phyloP scores from a whole-genome alignment of 2,888 invertebrate genomes.

The Stenolophus ochropezus region DNA sequence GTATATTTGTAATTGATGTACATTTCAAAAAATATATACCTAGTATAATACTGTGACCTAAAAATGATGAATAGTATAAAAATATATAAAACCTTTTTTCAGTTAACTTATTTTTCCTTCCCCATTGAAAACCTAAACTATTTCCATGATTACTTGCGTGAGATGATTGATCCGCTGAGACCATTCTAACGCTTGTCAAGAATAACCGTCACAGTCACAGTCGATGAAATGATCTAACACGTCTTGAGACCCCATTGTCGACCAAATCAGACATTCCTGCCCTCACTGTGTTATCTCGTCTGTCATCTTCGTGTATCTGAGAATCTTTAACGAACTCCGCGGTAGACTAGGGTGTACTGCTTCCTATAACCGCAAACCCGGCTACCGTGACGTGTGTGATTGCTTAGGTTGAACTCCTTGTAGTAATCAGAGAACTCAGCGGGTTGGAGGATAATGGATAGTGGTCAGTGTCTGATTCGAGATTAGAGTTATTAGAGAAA shows the following conservation, averaged over 20 bases:
- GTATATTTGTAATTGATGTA: too few relatives aligned
- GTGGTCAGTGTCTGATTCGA: not conserved
- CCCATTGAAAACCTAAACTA: too few relatives aligned
- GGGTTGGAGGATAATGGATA: not conserved
- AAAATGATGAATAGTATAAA: too few relatives aligned
- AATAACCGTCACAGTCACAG: too few relatives aligned
- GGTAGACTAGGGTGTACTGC: slow-evolving; percentile 29
- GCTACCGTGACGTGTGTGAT: slow-evolving; percentile 25
- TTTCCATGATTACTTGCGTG: not conserved
- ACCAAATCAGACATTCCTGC: not conserved
- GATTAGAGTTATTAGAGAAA: not conserved
- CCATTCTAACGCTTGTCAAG: not conserved
- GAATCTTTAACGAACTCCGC: slow-evolving; percentile 52
- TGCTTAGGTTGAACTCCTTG: not conserved
- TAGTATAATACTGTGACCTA: too few relatives aligned
- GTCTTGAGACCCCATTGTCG: not conserved
- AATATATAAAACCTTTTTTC: too few relatives aligned
- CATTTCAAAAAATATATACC: too few relatives aligned
- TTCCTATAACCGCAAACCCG: slow-evolving; percentile 54
- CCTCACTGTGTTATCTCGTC: slow-evolving; percentile 43
- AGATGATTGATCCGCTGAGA: not conserved
- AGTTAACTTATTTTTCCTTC: too few relatives aligned
- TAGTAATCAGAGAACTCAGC: not conserved
- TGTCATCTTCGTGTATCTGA: slow-evolving; percentile 47
- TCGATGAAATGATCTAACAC: not conserved